Evolutionary conservation across 1,140 invertebrate species (phyloP), one percentile per base, ranked within the genome.

Genomic region (Stenopsyche tienmushanensis): DNA sequence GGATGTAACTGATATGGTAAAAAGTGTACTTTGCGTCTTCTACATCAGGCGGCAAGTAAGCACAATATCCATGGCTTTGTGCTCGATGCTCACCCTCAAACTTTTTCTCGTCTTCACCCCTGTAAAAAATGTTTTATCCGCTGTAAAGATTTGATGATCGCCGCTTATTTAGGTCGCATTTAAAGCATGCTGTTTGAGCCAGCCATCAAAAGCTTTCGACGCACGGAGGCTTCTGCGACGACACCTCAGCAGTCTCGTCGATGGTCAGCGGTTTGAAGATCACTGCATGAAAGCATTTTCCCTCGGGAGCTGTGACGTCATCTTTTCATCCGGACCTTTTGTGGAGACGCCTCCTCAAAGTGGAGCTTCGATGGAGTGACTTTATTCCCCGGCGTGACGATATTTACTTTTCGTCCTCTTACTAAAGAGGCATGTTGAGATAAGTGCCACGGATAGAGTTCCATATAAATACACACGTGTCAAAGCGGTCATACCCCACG

Each of bases 401-500:
- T 67, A 62, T 67, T 67, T 62, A 63, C 65, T 44, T 59, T 67
- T 34, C 25, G 59, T n/a, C n/a, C 52, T n/a, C 26, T n/a, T 3
- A 15, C 63, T 57, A 47, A 44, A 45, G 50, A 29, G 29, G 57
- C 50, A 3, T 29, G 39, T 49, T 52, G 25, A 63, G 44, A 66
- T 62, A 50, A 66, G 65, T 67, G 59, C 47, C 55, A 55, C 45
- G 53, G 47, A 57, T 67, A 62, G 59, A 67, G 59, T 63, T 63
- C 49, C 65, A 52, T 20, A 34, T 62, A 62, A 62, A 62, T 62
- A 42, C 29, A 52, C 49, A 42, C 34, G 39, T 8, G 20, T 57
- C 39, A 10, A 34, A 57, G 54, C 21, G 45, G 45, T n/a, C n/a
- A n/a, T n/a, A n/a, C n/a, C n/a, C n/a, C n/a, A n/a, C n/a, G n/a